phyloP scores from a whole-genome alignment of 2,888 invertebrate genomes.

The Acleris cristana region DNA sequence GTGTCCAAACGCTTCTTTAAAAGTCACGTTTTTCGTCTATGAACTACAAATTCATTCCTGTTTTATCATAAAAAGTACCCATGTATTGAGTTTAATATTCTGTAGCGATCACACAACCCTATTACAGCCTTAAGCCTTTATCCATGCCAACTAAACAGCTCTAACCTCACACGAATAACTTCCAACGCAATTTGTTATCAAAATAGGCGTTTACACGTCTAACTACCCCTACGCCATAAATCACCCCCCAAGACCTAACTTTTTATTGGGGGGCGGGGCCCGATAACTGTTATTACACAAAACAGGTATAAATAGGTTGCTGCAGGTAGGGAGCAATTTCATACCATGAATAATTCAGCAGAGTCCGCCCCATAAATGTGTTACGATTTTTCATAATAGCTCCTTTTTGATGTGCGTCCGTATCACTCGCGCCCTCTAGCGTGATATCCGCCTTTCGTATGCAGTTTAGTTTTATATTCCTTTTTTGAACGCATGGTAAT shows the following conservation, averaged over 20 bases:
- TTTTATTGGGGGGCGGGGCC: conserved; percentile 57
- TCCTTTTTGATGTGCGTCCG: conserved; percentile 68
- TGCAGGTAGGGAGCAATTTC: conserved; percentile 68
- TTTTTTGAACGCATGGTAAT: conserved; percentile 33
- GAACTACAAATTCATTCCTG: too few species aligned
- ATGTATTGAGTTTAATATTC: too few species aligned
- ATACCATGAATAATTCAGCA: conserved; percentile 74
- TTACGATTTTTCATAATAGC: conserved; percentile 83
- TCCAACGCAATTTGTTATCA: conserved; percentile 24
- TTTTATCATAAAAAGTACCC: too few species aligned
- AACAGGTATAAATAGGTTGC: conserved; percentile 66
- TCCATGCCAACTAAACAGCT: neutral
- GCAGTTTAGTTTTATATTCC: conserved; percentile 70
- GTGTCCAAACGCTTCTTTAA: too few species aligned
- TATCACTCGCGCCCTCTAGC: conserved; percentile 45
- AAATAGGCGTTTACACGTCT: conserved; percentile 31
- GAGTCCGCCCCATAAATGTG: conserved; percentile 78
- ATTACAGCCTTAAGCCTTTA: too few species aligned
- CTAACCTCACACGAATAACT: conserved; percentile 9
- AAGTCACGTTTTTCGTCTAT: too few species aligned
- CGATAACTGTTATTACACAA: conserved; percentile 63
- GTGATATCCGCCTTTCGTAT: conserved; percentile 64
- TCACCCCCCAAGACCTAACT: conserved; percentile 30
- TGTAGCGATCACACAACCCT: too few species aligned
- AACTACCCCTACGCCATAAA: conserved; percentile 29